These are phyloP conservation scores for Teleopsis dalmanni DNA, from an alignment of 1,140 invertebrate species.

Conservation along the genomic window DNA sequence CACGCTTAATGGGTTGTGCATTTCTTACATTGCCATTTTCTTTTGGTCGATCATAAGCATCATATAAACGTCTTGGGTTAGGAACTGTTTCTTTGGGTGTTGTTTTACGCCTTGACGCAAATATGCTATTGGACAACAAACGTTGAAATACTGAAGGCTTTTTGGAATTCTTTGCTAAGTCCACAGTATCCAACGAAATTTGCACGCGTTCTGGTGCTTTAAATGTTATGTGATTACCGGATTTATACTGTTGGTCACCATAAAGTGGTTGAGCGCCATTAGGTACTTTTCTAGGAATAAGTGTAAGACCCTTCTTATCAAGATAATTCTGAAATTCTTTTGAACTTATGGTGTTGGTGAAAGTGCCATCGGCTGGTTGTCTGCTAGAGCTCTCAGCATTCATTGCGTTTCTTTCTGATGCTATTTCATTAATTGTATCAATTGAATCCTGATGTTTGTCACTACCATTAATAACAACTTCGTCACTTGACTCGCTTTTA, in stretches of 20 bases:
- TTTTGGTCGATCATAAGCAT: conserved; percentile 1
- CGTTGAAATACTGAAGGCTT: conserved; percentile 37
- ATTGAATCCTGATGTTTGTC: background rate
- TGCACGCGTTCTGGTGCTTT: conserved; percentile 1
- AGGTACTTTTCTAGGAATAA: conserved; percentile 24
- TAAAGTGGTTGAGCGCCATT: conserved; percentile 12
- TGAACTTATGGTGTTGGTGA: conserved; percentile 40
- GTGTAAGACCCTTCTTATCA: conserved; percentile 30
- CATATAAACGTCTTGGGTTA: conserved; percentile 8
- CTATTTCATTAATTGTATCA: background rate
- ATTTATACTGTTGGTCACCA: background rate
- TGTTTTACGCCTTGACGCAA: conserved; percentile 30
- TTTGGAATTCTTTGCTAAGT: conserved; percentile 16
- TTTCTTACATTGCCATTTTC: conserved; percentile 9
- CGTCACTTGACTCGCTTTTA: conserved; percentile 38
- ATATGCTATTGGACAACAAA: conserved; percentile 29
- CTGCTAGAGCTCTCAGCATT: background rate
- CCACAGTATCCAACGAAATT: conserved; percentile 8
- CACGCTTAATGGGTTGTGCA: conserved; percentile 21
- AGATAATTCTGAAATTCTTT: conserved; percentile 40
- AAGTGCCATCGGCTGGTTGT: conserved; percentile 19
- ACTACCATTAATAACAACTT: conserved; percentile 14
- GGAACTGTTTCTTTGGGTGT: conserved; percentile 21
- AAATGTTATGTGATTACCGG: conserved; percentile 3
- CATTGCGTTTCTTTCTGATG: background rate